Evolutionary conservation across 2,797 vertebrate species (phyloP).

Genomic region (Aplochiton taeniatus): DNA sequence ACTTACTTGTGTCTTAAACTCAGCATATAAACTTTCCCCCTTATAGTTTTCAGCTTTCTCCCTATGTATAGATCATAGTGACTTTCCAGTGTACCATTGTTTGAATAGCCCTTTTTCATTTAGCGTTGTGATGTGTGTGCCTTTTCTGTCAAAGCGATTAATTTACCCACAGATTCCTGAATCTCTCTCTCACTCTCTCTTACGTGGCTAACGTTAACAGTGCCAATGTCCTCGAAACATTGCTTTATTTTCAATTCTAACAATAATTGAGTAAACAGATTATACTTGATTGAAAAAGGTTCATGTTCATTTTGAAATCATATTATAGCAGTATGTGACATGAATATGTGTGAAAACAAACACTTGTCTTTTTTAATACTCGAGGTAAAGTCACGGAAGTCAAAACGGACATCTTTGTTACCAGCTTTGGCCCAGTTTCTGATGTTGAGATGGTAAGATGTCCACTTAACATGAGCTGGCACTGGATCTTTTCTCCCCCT

Average conservation of each 20-base stretch:
- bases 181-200: no score
- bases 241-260: no score
- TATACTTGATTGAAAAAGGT: no score
- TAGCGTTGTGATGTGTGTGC: not conserved
- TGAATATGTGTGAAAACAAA: conserved; percentile 4
- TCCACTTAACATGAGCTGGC: conserved; percentile 15
- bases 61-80: not conserved
- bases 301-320: no score
- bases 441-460: conserved; percentile 85
- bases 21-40: conserved; percentile 49
- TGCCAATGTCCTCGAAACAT: no score
- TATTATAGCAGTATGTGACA: no score
- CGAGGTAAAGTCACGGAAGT: conserved; percentile 83
- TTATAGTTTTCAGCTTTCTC: not conserved
- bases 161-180: not conserved
- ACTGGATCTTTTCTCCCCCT: not conserved
- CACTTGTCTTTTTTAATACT: conserved; percentile 28
- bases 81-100: not conserved
- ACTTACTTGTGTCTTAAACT: no score
- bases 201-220: no score
- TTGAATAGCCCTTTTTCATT: conserved; percentile 7
- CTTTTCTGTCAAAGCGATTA: conserved; percentile 6
- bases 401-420: conserved; percentile 86
- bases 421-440: conserved; percentile 85
- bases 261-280: no score